These are phyloP conservation scores for Bubo scandiacus DNA, from an alignment of 2,113 vertebrate genomes.

Conservation along the genomic window DNA sequence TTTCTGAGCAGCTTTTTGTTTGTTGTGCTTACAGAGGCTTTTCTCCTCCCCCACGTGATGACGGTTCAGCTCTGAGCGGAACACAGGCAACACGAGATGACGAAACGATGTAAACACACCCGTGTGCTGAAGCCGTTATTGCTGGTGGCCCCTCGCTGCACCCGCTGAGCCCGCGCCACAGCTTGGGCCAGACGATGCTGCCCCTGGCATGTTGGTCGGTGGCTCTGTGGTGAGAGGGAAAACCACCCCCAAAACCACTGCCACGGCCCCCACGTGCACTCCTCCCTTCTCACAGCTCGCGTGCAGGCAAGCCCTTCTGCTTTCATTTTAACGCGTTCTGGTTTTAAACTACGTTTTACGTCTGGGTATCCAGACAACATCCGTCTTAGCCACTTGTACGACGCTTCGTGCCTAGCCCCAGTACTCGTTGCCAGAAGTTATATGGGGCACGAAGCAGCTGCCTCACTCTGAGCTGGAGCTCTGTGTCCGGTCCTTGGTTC, in stretches of 20 bases:
- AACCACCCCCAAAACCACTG: no score
- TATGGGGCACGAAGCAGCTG: rapidly evolving
- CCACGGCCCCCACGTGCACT: no score
- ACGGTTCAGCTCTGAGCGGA: no score
- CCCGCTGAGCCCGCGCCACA: rapidly evolving
- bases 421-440: rapidly evolving
- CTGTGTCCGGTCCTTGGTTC: not conserved
- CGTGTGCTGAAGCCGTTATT: no score
- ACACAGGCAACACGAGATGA: rapidly evolving
- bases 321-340: rapidly evolving
- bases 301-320: rapidly evolving
- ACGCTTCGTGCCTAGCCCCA: rapidly evolving
- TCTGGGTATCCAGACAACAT: rapidly evolving
- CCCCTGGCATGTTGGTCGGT: rapidly evolving
- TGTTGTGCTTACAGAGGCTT: not conserved
- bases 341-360: not conserved
- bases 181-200: not conserved
- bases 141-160: rapidly evolving
- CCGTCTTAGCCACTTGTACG: rapidly evolving
- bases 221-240: rapidly evolving
- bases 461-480: not conserved
- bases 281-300: not conserved
- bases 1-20: rapidly evolving
- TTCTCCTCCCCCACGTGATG: rapidly evolving
- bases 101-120: no score